These are phyloP conservation scores for Brachionus asplanchnoidis DNA, from an alignment of 1,140 invertebrate genomes.

Conservation along the genomic window DNA sequence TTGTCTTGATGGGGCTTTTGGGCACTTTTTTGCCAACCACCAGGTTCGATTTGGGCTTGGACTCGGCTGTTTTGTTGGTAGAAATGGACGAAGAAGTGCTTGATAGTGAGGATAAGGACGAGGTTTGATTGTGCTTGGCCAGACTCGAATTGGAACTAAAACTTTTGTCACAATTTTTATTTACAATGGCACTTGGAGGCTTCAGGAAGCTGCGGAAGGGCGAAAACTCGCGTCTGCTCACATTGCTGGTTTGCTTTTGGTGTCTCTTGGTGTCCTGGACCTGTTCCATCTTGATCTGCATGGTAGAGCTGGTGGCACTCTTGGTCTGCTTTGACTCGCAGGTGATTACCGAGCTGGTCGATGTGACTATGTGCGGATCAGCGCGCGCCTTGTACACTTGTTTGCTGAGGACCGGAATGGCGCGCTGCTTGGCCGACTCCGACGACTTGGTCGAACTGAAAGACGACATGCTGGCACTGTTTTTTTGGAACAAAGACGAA, in stretches of 20 bases:
- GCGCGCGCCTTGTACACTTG: neutral
- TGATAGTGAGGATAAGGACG: neutral
- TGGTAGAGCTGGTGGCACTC: neutral
- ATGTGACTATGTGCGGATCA: neutral
- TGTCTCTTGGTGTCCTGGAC: neutral
- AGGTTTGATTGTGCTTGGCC: neutral
- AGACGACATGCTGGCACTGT: neutral
- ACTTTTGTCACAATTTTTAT: neutral
- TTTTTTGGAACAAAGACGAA: neutral
- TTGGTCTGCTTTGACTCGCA: neutral
- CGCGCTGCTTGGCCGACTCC: neutral
- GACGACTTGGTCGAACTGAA: neutral
- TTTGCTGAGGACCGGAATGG: neutral
- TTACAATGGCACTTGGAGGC: neutral
- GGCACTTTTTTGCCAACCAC: neutral
- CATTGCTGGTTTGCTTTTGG: neutral
- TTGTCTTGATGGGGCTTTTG: neutral
- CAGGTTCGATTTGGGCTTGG: neutral
- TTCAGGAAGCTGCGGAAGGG: slow-evolving; percentile 13
- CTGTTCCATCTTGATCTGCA: neutral
- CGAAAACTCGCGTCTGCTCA: neutral
- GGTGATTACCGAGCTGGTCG: neutral
- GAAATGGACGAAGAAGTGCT: neutral
- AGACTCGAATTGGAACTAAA: neutral
- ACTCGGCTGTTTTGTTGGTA: neutral